These are phyloP conservation scores for Danio choprae DNA, from an alignment of 2,797 vertebrate species.

Conservation along the genomic window DNA sequence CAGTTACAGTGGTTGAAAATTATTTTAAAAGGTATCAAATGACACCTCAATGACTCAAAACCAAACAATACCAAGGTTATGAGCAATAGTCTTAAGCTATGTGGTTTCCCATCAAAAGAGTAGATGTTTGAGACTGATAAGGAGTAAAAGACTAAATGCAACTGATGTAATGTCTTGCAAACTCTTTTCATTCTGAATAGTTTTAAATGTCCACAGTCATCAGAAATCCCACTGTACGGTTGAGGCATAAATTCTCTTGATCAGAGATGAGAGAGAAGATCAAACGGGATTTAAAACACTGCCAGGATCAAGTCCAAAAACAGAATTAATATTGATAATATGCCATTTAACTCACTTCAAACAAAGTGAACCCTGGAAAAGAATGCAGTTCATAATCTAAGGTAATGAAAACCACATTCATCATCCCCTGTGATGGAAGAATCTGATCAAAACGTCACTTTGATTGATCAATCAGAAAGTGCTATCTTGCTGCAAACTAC, in stretches of 20 bases:
- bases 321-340: constrained; percentile 26
- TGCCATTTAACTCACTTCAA: constrained; percentile 16
- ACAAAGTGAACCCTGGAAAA: constrained; percentile 11
- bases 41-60: constrained; percentile 8
- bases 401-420: neutral
- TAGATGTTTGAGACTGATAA: neutral
- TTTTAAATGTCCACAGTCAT: constrained; percentile 1
- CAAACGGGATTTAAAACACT: constrained; percentile 36
- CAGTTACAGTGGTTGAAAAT: constrained; percentile 9
- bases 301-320: constrained; percentile 43
- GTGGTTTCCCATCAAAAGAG: neutral
- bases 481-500: constrained; percentile 27
- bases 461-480: constrained; percentile 25
- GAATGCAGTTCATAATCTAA: neutral
- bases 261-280: constrained; percentile 21
- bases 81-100: neutral
- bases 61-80: neutral
- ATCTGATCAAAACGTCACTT: constrained; percentile 8
- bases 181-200: neutral
- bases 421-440: constrained; percentile 10
- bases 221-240: constrained; percentile 32
- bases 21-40: neutral
- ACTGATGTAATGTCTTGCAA: neutral
- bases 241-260: constrained; percentile 24
- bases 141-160: neutral